These are phyloP conservation scores for Zaprionus lachaisei DNA, from an alignment of 1,140 invertebrate species.

Conservation along the genomic window DNA sequence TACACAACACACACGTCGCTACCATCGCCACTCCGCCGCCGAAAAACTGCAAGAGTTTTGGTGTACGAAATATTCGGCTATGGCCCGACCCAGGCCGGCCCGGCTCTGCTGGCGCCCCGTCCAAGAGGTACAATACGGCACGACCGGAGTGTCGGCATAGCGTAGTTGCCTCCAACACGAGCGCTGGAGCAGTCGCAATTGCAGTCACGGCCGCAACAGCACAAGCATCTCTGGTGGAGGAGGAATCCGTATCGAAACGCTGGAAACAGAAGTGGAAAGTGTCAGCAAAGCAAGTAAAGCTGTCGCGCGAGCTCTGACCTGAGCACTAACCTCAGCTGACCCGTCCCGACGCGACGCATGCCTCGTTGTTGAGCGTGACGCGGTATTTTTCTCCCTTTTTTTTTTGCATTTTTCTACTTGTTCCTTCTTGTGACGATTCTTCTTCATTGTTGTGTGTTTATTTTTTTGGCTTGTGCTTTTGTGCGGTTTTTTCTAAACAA, in stretches of 20 bases:
- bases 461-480: slow-evolving; percentile 65
- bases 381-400: slow-evolving; percentile 11
- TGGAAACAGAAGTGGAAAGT: slow-evolving; percentile 21
- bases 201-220: slow-evolving; percentile 19
- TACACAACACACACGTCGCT: slow-evolving; percentile 1
- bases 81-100: slow-evolving; percentile 11
- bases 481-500: slow-evolving; percentile 80
- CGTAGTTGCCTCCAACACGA: slow-evolving; percentile 72
- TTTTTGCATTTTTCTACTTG: slow-evolving; percentile 1
- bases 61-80: slow-evolving; percentile 18
- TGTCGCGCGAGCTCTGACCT: slow-evolving; percentile 24
- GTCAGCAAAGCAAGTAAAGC: slow-evolving; percentile 2
- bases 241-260: not conserved
- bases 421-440: slow-evolving; percentile 1
- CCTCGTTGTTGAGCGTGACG: not conserved
- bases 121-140: slow-evolving; percentile 7
- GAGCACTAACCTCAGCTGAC: slow-evolving; percentile 39
- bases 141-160: slow-evolving; percentile 17
- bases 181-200: slow-evolving; percentile 67
- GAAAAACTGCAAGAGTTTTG: slow-evolving; percentile 64
- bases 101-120: slow-evolving; percentile 30
- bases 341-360: slow-evolving; percentile 8
- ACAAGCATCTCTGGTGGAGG: not conserved
- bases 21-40: not conserved
- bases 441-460: slow-evolving; percentile 25